phyloP scores from a whole-genome alignment of 2,797 vertebrate species.

The Brotula barbata region DNA sequence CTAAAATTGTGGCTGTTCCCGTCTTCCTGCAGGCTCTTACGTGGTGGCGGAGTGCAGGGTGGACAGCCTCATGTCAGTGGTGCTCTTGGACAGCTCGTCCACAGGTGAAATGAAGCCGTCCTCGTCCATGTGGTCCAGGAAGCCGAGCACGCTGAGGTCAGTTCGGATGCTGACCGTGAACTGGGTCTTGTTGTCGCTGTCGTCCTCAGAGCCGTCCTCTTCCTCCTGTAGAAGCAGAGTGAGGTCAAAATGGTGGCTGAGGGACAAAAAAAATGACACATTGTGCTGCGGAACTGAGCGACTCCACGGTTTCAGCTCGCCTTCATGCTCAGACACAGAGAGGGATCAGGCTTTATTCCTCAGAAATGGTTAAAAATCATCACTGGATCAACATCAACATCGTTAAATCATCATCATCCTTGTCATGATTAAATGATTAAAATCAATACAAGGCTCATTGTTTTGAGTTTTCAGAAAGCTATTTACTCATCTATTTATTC shows the following conservation, averaged over 20 bases:
- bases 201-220: constrained; percentile 93
- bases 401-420: too few species aligned
- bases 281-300: too few species aligned
- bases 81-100: constrained; percentile 88
- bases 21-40: constrained; percentile 73
- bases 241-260: not conserved
- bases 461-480: not conserved
- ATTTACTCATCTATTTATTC: not conserved
- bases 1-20: too few species aligned
- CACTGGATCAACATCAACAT: not conserved
- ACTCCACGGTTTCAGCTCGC: too few species aligned
- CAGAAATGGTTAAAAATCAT: constrained; percentile 42
- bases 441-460: not conserved
- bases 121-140: constrained; percentile 91
- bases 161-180: constrained; percentile 80
- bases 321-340: constrained; percentile 21
- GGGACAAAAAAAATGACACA: too few species aligned
- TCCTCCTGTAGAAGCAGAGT: constrained; percentile 78
- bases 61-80: constrained; percentile 89
- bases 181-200: constrained; percentile 81
- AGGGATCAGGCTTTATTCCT: constrained; percentile 63
- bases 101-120: constrained; percentile 94
- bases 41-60: constrained; percentile 94
- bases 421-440: not conserved
- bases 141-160: constrained; percentile 83